Conservation (phyloP, 2,888 invertebrate genomes). For the Temnothorax rugatulus region DNA sequence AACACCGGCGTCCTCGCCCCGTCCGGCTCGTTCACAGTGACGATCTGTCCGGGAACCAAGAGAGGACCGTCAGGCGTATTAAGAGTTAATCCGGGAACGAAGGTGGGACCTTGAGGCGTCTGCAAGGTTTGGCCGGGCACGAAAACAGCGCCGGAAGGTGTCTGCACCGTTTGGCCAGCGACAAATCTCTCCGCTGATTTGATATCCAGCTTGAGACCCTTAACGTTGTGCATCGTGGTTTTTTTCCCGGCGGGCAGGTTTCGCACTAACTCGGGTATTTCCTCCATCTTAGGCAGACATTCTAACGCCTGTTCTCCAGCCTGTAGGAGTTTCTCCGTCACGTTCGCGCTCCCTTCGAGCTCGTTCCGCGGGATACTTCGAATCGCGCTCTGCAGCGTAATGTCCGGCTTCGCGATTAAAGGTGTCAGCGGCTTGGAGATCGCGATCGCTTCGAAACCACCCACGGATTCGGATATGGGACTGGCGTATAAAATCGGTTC, state of each 20-base stretch:
- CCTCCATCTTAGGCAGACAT: slow-evolving; percentile 89
- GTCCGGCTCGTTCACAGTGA: slow-evolving; percentile 87
- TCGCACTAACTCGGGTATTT: slow-evolving; percentile 89
- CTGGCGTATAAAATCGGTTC: slow-evolving; percentile 83
- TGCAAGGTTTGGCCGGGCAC: slow-evolving; percentile 92
- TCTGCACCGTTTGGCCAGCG: slow-evolving; percentile 91
- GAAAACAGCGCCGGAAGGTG: slow-evolving; percentile 90
- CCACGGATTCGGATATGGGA: slow-evolving; percentile 87
- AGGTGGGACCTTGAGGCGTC: slow-evolving; percentile 90
- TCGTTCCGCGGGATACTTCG: slow-evolving; percentile 88
- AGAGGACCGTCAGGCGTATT: slow-evolving; percentile 90
- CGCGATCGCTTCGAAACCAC: slow-evolving; percentile 89
- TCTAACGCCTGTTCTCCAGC: slow-evolving; percentile 87
- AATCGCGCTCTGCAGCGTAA: slow-evolving; percentile 86
- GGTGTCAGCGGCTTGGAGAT: slow-evolving; percentile 89
- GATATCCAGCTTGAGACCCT: slow-evolving; percentile 89
- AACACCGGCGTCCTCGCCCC: slow-evolving; percentile 88
- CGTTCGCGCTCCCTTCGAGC: slow-evolving; percentile 88
- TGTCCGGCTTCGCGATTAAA: slow-evolving; percentile 87
- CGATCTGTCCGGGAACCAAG: slow-evolving; percentile 91
- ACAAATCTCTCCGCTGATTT: slow-evolving; percentile 91
- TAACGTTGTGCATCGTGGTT: slow-evolving; percentile 88
- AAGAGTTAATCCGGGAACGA: slow-evolving; percentile 92
- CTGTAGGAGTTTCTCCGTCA: slow-evolving; percentile 88
- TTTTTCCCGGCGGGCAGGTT: slow-evolving; percentile 87